Conservation (phyloP, 2,797 vertebrate genomes). For the Pseudotriccus pelzelni region DNA sequence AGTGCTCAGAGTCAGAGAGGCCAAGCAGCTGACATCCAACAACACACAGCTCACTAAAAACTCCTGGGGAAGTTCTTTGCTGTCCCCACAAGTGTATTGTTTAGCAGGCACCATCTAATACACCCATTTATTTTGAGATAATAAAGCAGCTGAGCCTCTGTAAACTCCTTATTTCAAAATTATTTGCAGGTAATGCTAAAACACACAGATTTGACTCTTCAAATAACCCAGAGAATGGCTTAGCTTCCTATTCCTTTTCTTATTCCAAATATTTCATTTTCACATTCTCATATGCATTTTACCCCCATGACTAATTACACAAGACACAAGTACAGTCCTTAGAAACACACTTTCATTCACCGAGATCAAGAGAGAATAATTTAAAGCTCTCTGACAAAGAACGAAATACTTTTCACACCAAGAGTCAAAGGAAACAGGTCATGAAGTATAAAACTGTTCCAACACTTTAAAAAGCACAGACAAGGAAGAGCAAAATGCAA, state of each 20-base stretch:
- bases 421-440: not conserved
- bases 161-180: not conserved
- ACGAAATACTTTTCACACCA: not conserved
- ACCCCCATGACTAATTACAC: not conserved
- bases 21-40: not conserved
- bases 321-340: not conserved
- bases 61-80: not conserved
- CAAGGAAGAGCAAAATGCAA: not conserved
- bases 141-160: not conserved
- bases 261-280: not conserved
- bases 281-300: not conserved
- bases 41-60: not conserved
- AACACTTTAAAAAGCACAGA: not conserved
- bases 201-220: not conserved
- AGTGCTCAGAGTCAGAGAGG: not conserved
- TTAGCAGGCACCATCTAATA: not conserved
- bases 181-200: not conserved
- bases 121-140: not conserved
- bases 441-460: not conserved
- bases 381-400: not conserved
- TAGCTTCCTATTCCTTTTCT: not conserved
- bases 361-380: not conserved
- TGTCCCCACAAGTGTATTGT: not conserved
- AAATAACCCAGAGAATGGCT: not conserved
- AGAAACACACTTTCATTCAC: not conserved